phyloP scores from a whole-genome alignment of 1,140 invertebrate species.

The Brachionus angularis region DNA sequence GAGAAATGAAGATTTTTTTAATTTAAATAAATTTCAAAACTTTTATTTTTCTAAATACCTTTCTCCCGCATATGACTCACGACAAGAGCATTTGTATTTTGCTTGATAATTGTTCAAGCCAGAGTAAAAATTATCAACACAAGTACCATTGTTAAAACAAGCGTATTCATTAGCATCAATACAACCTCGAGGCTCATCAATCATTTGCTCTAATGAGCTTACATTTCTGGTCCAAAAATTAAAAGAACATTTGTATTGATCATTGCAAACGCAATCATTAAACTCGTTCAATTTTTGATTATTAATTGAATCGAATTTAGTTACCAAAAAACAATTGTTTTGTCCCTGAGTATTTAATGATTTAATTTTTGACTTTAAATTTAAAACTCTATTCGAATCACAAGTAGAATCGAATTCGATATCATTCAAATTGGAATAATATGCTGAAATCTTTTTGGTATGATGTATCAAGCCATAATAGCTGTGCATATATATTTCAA shows the following conservation, averaged over 20 bases:
- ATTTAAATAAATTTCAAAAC: too few relatives aligned
- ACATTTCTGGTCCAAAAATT: slow-evolving; percentile 12
- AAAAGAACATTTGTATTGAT: background rate
- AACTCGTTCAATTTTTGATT: background rate
- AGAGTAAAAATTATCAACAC: slow-evolving; percentile 38
- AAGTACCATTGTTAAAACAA: slow-evolving; percentile 43
- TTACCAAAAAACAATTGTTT: slow-evolving; percentile 20
- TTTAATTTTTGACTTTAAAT: background rate
- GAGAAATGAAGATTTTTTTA: too few relatives aligned
- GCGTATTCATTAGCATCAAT: slow-evolving; percentile 15
- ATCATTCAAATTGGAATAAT: background rate
- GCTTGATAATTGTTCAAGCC: background rate
- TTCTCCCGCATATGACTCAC: slow-evolving; percentile 17
- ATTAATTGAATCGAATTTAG: background rate
- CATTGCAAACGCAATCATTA: background rate
- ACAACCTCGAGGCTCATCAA: slow-evolving; percentile 23
- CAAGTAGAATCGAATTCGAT: background rate
- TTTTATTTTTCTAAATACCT: too few relatives aligned
- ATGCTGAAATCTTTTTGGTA: background rate
- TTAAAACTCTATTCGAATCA: background rate
- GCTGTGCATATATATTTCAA: background rate
- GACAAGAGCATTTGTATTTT: slow-evolving; percentile 2
- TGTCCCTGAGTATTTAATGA: too few relatives aligned
- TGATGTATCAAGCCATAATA: slow-evolving; percentile 2
- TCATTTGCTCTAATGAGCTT: background rate